Percentiles rank a stretch among this genome's conserved stretches.
Conservation (phyloP, 2,888 invertebrate genomes). For the Leptinotarsa haldemani region DNA sequence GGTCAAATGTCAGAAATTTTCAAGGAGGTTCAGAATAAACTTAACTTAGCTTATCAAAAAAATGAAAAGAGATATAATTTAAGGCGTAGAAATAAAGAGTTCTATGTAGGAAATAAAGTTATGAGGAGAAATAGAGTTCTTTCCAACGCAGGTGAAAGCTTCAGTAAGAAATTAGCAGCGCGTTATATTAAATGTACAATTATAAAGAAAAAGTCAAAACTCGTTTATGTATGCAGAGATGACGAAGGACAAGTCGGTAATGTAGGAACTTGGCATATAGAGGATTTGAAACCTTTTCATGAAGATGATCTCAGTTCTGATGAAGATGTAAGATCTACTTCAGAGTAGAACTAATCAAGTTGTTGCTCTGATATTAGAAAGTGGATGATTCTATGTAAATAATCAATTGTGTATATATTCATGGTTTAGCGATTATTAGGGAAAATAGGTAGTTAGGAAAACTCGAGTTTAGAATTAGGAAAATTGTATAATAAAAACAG, state of each 20-base stretch:
- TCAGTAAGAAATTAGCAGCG: neutral
- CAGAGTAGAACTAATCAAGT: neutral
- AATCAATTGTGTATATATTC: neutral
- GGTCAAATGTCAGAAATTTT: neutral
- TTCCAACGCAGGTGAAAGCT: neutral
- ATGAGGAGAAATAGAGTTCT: neutral
- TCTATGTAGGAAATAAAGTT: neutral
- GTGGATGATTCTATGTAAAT: neutral
- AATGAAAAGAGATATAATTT: neutral
- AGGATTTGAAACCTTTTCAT: neutral
- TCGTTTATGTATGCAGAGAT: neutral
- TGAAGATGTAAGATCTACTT: slow-evolving; percentile 1
- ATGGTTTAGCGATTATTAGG: neutral
- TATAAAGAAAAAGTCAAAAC: slow-evolving; percentile 3
- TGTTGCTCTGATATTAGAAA: neutral
- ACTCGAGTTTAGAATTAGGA: neutral
- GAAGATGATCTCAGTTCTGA: neutral
- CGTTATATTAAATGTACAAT: slow-evolving; percentile 2
- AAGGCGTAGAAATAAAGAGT: neutral
- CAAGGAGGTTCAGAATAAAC: neutral
- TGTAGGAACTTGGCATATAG: neutral
- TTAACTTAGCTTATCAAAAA: neutral
- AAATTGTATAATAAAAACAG: no score
- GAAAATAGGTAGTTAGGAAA: neutral
- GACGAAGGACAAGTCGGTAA: neutral